A percentile compares a stretch with the other conserved stretches of the same genome.
phyloP scores from a whole-genome alignment of 2,888 invertebrate genomes.

The Aphidoletes aphidimyza region DNA sequence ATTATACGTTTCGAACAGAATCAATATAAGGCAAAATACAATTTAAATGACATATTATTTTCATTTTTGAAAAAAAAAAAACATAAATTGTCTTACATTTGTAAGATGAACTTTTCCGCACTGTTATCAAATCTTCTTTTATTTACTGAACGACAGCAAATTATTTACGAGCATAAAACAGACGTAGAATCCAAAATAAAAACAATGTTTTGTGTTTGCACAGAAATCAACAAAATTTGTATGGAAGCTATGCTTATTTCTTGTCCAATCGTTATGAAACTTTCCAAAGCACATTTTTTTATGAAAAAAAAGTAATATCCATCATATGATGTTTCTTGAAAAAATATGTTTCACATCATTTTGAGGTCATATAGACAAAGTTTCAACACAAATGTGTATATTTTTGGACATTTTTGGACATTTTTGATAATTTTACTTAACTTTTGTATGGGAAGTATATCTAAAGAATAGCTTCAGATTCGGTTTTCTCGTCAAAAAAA shows the following conservation, averaged over 20 bases:
- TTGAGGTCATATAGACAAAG: not conserved
- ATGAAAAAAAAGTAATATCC: not conserved
- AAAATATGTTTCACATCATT: slow-evolving; percentile 10
- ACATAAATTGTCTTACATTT: slow-evolving; percentile 3
- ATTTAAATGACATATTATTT: not conserved
- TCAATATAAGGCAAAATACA: not conserved
- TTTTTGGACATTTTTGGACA: not conserved
- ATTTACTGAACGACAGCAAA: not conserved
- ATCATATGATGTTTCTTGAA: too few relatives aligned
- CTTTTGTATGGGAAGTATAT: slow-evolving; percentile 2
- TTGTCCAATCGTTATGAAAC: not conserved
- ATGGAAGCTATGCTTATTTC: slow-evolving; percentile 3
- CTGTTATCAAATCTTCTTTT: slow-evolving; percentile 3
- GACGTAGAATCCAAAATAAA: not conserved
- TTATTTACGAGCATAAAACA: not conserved
- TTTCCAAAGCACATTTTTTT: not conserved
- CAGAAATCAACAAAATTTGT: not conserved
- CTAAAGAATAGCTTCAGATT: not conserved
- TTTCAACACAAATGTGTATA: slow-evolving; percentile 1
- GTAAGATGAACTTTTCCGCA: not conserved
- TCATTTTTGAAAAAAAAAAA: not conserved
- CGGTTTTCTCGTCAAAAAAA: slow-evolving; percentile 9
- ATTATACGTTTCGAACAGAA: slow-evolving; percentile 70
- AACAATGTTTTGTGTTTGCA: not conserved
- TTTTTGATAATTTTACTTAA: slow-evolving; percentile 10